Percentiles rank a stretch among this genome's conserved stretches.
Evolutionary conservation across 1,140 invertebrate genomes (phyloP).

Genomic region (Drosophila funebris): DNA sequence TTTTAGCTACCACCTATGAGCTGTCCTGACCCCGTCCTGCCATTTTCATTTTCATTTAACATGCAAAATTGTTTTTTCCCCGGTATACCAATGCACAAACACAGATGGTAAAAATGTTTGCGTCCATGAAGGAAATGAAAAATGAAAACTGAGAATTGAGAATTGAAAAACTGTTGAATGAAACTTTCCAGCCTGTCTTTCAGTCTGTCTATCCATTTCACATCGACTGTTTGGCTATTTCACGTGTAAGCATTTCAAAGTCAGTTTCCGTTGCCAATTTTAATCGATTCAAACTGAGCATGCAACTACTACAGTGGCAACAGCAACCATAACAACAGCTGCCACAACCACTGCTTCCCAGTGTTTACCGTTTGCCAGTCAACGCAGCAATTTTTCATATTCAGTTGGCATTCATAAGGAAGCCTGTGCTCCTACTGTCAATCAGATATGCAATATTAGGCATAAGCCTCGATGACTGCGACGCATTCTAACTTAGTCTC

Average conservation of each 20-base stretch:
- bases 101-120: conserved; percentile 1
- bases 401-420: conserved; percentile 1
- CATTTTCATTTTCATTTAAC: conserved; percentile 43
- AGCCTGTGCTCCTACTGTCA: neutral
- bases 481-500: neutral
- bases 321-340: neutral
- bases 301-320: neutral
- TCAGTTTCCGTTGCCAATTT: conserved; percentile 52
- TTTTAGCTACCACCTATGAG: neutral
- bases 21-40: neutral
- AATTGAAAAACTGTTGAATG: neutral
- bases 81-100: neutral
- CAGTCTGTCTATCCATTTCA: neutral
- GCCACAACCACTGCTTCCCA: neutral
- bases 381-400: neutral
- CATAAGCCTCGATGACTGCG: neutral
- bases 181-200: neutral
- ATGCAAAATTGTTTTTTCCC: conserved; percentile 51
- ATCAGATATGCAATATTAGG: neutral
- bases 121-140: conserved; percentile 13
- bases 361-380: conserved; percentile 10
- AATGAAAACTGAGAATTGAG: neutral
- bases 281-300: conserved; percentile 66
- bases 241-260: conserved; percentile 30
- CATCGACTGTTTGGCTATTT: conserved; percentile 16